Evolutionary conservation across 2,797 vertebrate genomes (phyloP).

Genomic region (Platalea minor): DNA sequence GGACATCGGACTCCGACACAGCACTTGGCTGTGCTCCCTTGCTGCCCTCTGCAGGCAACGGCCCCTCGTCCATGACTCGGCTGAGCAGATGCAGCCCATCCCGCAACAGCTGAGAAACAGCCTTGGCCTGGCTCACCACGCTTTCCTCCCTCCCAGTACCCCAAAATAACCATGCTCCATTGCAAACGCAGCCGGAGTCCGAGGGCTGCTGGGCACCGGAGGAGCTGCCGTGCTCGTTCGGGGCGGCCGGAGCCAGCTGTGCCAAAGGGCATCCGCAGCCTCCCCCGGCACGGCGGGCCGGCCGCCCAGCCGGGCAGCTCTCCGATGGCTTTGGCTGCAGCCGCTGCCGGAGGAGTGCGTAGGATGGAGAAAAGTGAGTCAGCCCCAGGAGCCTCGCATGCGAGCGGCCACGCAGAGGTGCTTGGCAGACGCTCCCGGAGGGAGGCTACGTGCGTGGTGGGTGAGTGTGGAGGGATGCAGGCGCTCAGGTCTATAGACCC

Average conservation of each 20-base stretch:
- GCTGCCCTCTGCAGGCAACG: slow-evolving; percentile 32
- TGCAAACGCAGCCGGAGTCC: fast-evolving
- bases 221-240: fast-evolving
- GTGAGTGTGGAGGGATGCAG: neutral
- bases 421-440: neutral
- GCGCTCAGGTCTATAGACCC: fast-evolving
- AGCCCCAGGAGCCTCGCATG: neutral
- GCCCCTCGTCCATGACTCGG: neutral
- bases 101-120: neutral
- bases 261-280: neutral
- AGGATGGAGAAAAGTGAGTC: neutral
- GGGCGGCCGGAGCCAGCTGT: neutral
- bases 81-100: neutral
- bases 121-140: fast-evolving
- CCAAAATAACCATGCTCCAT: fast-evolving
- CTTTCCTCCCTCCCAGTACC: neutral
- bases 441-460: neutral
- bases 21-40: neutral
- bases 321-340: neutral
- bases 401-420: fast-evolving
- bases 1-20: fast-evolving
- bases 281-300: fast-evolving
- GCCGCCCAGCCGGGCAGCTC: neutral
- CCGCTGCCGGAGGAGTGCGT: fast-evolving
- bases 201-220: neutral